Conservation (phyloP, 2,888 invertebrate species). For the Toxonevra muliebris region DNA sequence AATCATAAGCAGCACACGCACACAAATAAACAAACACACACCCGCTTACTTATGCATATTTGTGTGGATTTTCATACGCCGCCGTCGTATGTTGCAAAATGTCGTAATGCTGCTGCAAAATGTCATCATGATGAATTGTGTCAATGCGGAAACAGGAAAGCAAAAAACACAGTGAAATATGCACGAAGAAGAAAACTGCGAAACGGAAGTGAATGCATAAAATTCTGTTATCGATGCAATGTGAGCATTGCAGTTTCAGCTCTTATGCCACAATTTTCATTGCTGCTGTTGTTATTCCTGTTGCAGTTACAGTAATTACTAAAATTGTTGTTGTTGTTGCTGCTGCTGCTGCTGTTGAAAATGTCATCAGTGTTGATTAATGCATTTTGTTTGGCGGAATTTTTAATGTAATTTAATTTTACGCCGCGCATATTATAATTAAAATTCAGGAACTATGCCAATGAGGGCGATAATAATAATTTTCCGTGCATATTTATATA, state of each 20-base stretch:
- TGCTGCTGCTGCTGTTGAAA: not conserved
- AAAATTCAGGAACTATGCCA: no score
- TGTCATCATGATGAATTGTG: conserved; percentile 11
- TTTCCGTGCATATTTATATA: no score
- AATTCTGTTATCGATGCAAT: not conserved
- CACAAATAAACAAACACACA: not conserved
- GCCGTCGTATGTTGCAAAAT: not conserved
- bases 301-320: conserved; percentile 1
- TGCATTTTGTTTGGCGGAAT: not conserved
- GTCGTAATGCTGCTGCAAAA: not conserved
- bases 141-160: conserved; percentile 39
- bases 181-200: not conserved
- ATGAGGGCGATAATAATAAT: no score
- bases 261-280: no score
- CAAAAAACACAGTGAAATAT: conserved; percentile 13
- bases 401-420: conserved; percentile 8
- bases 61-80: not conserved
- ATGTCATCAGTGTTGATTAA: conserved; percentile 17
- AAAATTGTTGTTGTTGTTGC: conserved; percentile 1
- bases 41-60: not conserved
- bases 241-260: not conserved
- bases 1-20: no score
- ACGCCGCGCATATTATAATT: not conserved
- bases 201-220: not conserved
- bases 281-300: conserved; percentile 7